Evolutionary conservation across 2,113 vertebrate species (phyloP).

Genomic region (Eubucco bourcierii): DNA sequence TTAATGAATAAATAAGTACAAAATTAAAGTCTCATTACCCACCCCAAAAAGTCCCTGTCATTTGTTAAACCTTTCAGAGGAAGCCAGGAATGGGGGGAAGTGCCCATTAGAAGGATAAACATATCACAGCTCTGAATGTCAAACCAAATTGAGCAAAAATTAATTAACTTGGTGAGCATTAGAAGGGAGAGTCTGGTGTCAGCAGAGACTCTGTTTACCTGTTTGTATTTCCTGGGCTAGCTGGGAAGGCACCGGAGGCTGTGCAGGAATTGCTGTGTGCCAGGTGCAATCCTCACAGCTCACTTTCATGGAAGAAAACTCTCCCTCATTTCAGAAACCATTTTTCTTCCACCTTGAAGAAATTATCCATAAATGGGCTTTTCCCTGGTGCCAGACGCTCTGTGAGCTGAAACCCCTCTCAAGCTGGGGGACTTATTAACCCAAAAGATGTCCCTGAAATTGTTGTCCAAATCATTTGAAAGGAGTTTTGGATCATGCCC

Average conservation of each 20-base stretch:
- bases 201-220: slow-evolving; percentile 16
- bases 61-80: slow-evolving; percentile 60
- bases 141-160: slow-evolving; percentile 57
- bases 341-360: slow-evolving; percentile 30
- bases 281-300: slow-evolving; percentile 2
- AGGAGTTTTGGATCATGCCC: slow-evolving; percentile 29
- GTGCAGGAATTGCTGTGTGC: neutral
- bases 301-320: neutral
- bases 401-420: neutral
- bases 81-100: slow-evolving; percentile 34
- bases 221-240: neutral
- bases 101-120: slow-evolving; percentile 60
- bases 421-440: slow-evolving; percentile 24
- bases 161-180: slow-evolving; percentile 24
- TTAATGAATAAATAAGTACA: slow-evolving; percentile 60
- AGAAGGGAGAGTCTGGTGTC: slow-evolving; percentile 24
- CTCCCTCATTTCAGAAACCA: slow-evolving; percentile 1
- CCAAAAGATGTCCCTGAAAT: slow-evolving; percentile 28
- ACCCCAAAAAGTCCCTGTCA: slow-evolving; percentile 12
- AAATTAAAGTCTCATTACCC: slow-evolving; percentile 62
- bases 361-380: slow-evolving; percentile 45
- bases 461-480: neutral
- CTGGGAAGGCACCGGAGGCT: neutral
- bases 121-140: slow-evolving; percentile 58
- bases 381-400: slow-evolving; percentile 30